Conservation (phyloP, 2,888 invertebrate genomes). For the Oligia strigilis region DNA sequence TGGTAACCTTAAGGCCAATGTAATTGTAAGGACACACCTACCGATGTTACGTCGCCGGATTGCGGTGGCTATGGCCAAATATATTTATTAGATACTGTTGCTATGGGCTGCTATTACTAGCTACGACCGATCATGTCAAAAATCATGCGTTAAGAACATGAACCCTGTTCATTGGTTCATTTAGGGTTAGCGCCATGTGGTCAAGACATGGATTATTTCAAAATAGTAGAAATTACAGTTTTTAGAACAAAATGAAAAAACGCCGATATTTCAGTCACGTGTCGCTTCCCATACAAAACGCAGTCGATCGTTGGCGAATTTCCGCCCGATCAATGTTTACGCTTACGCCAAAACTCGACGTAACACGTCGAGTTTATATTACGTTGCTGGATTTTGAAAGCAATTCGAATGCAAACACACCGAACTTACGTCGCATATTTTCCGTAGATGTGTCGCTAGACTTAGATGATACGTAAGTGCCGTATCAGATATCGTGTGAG, state of each 20-base stretch:
- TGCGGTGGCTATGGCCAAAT: not conserved
- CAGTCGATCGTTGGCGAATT: not conserved
- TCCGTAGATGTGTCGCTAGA: slow-evolving; percentile 6
- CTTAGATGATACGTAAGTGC: slow-evolving; percentile 26
- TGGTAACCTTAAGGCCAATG: slow-evolving; percentile 29
- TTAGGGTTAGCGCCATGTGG: not conserved
- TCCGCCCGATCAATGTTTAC: not conserved
- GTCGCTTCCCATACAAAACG: not conserved
- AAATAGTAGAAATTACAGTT: not conserved
- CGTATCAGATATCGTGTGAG: slow-evolving; percentile 69
- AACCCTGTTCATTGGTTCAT: not conserved
- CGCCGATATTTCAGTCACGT: not conserved
- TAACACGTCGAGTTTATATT: too few relatives aligned
- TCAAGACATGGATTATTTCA: not conserved
- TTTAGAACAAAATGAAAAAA: not conserved
- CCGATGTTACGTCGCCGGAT: too few relatives aligned
- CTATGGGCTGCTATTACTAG: not conserved
- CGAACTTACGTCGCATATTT: not conserved
- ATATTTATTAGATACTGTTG: not conserved
- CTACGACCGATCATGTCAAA: not conserved
- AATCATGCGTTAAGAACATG: not conserved
- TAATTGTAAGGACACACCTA: slow-evolving; percentile 17
- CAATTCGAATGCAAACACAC: not conserved
- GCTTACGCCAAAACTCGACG: not conserved
- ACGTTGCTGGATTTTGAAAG: not conserved